phyloP scores from a whole-genome alignment of 1,140 invertebrate genomes.

The Marisa cornuarietis region DNA sequence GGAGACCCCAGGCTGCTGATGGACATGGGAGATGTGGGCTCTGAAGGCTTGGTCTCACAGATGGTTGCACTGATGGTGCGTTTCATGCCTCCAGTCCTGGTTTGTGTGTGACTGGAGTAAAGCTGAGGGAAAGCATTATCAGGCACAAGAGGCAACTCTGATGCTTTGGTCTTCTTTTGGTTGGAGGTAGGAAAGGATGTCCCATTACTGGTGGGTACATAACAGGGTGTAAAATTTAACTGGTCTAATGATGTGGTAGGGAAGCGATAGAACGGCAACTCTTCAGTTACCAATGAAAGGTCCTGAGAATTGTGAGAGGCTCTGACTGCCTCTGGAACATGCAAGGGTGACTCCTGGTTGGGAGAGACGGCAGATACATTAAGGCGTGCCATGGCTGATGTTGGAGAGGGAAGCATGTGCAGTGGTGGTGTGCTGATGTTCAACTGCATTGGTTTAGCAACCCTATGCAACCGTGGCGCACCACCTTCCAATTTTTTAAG shows the following conservation, averaged over 20 bases:
- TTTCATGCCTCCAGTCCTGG: constrained; percentile 11
- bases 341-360: constrained; percentile 9
- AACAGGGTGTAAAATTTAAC: constrained; percentile 62
- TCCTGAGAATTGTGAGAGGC: constrained; percentile 13
- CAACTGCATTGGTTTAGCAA: background rate
- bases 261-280: constrained; percentile 36
- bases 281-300: background rate
- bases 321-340: background rate
- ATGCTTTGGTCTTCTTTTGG: background rate
- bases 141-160: background rate
- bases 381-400: constrained; percentile 38
- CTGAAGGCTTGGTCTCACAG: constrained; percentile 28
- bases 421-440: constrained; percentile 8
- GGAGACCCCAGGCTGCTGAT: constrained; percentile 31
- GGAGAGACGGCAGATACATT: constrained; percentile 45
- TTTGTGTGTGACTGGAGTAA: constrained; percentile 12
- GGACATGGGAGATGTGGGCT: constrained; percentile 40
- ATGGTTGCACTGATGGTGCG: constrained; percentile 19
- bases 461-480: background rate
- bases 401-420: constrained; percentile 32
- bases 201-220: constrained; percentile 17
- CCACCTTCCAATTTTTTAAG: background rate
- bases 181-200: background rate
- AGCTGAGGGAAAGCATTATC: constrained; percentile 10
- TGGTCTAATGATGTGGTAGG: constrained; percentile 62